Evolutionary conservation across 2,888 invertebrate species (phyloP), one percentile per base, ranked within the genome.

Genomic region (Pyralis farinalis): DNA sequence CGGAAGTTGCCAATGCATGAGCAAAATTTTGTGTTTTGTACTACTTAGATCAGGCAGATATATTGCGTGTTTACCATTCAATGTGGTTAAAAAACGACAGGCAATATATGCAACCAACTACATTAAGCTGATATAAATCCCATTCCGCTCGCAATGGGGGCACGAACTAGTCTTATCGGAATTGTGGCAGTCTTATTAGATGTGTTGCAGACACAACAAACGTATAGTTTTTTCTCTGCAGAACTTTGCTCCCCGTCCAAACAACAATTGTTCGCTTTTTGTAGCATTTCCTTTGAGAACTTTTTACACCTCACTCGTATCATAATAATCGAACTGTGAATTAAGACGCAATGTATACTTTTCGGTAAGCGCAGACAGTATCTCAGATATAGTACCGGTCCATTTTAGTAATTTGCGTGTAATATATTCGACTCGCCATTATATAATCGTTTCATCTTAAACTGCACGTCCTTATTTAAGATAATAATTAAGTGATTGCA

Each of bases 221-320:
- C 58, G 53, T 47, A n/a, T 46, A 45, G 51, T 46, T 47, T 44
- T 53, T 44, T 3, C 16, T 4, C 16, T 16, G 16, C 16, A 16
- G 16, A 4, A 2, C 16, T 43, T 42, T 41, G 42, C 49, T 38
- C 55, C 37, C 42, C 52, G 57, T 60, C 65, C 58, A 65, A 66
- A 66, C 64, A 64, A 47, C 56, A 55, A 68, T 65, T 58, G 62
- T 65, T 62, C 20, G 49, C 44, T 47, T 55, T 63, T 58, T 55
- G 52, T 52, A 47, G 36, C 34, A 42, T 37, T 37, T 41, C 36
- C 37, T 43, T 49, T 42, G 32, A 38, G 35, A 43, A 33, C 44
- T 35, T 29, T 43, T 43, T 37, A 28, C 16, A 44, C 31, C 40
- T 36, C 31, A 21, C 40, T 20, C 32, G 42, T 37, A 46, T 44